Conservation (phyloP, 2,888 invertebrate genomes). For the Taphrorychus bicolor region DNA sequence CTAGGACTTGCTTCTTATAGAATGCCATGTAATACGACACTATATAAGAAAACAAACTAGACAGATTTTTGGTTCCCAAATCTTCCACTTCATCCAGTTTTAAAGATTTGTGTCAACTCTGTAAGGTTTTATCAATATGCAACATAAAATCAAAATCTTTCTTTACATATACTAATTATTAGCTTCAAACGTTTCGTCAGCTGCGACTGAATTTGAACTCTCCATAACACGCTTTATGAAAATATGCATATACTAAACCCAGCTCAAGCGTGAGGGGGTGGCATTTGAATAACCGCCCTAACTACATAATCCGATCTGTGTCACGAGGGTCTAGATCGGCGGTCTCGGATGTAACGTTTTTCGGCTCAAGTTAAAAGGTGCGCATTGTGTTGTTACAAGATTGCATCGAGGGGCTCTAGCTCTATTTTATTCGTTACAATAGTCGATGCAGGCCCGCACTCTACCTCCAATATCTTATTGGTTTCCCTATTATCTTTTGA, state of each 20-base stretch:
- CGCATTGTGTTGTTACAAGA: conserved; percentile 17
- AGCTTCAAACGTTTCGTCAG: too few relatives aligned
- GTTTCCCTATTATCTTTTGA: not conserved
- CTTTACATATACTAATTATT: too few relatives aligned
- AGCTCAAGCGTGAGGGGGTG: conserved; percentile 15
- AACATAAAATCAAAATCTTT: too few relatives aligned
- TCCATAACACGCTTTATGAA: too few relatives aligned
- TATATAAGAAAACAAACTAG: too few relatives aligned
- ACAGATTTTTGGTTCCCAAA: too few relatives aligned
- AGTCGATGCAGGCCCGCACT: not conserved
- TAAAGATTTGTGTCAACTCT: too few relatives aligned
- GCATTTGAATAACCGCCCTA: conserved; percentile 16
- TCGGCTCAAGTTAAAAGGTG: conserved; percentile 23
- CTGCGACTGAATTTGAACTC: too few relatives aligned
- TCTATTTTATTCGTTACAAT: not conserved
- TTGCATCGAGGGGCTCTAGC: conserved; percentile 14
- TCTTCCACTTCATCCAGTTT: too few relatives aligned
- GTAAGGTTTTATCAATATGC: too few relatives aligned
- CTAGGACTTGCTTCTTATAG: too few relatives aligned
- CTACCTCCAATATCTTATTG: not conserved
- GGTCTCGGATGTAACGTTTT: conserved; percentile 23
- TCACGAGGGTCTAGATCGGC: conserved; percentile 4
- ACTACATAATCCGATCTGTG: conserved; percentile 26
- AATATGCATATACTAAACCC: not conserved
- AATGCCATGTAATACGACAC: too few relatives aligned